Conservation (phyloP, 2,888 invertebrate genomes). For the Andrena dorsata region DNA sequence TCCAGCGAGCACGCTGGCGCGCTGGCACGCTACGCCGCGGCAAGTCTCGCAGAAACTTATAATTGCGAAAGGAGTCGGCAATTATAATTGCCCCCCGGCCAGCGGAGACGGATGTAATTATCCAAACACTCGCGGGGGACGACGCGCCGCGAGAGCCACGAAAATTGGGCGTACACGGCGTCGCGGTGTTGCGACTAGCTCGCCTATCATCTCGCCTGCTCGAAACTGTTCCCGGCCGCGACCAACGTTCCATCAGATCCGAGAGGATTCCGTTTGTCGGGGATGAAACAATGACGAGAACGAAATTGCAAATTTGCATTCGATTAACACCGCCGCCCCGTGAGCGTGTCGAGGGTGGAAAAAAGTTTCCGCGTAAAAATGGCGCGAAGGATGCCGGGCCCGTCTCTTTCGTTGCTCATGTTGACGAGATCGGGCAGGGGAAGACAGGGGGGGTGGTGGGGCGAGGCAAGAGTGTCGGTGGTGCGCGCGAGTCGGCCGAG, state of each 20-base stretch:
- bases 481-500: slow-evolving; percentile 56
- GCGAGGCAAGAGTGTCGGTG: slow-evolving; percentile 29
- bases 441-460: slow-evolving; percentile 22
- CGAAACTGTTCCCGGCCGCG: neutral
- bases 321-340: slow-evolving; percentile 30
- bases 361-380: slow-evolving; percentile 43
- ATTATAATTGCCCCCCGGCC: slow-evolving; percentile 84
- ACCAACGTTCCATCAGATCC: neutral
- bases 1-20: slow-evolving; percentile 64
- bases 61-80: slow-evolving; percentile 85
- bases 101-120: slow-evolving; percentile 82
- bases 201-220: neutral
- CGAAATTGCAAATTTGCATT: slow-evolving; percentile 15
- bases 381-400: slow-evolving; percentile 43
- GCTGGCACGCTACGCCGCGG: slow-evolving; percentile 68
- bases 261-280: neutral
- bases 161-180: slow-evolving; percentile 38
- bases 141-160: slow-evolving; percentile 53
- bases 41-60: slow-evolving; percentile 84
- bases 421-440: slow-evolving; percentile 53
- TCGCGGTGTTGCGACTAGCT: neutral
- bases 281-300: neutral
- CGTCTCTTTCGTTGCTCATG: slow-evolving; percentile 40
- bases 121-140: slow-evolving; percentile 77
- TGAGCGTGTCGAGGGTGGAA: slow-evolving; percentile 24